Evolutionary conservation across 2,113 vertebrate genomes (phyloP).

Genomic region (Camelus bactrianus): DNA sequence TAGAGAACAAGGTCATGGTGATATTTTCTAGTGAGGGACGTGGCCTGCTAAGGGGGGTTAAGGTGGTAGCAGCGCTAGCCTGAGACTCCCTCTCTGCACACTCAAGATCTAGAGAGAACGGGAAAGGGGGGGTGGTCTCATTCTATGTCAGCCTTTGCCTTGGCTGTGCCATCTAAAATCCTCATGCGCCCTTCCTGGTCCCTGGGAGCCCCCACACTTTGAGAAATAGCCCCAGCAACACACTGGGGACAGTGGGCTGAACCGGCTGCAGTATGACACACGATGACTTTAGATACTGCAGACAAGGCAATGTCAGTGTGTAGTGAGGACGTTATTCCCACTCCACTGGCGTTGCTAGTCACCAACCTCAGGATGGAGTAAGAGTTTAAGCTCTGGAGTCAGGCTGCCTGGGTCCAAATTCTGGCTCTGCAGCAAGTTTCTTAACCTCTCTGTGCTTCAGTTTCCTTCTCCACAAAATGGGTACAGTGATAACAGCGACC

Average conservation of each 20-base stretch:
- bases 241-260: fast-evolving
- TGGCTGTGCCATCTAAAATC: background rate
- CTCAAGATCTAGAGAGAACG: background rate
- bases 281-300: background rate
- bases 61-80: fast-evolving
- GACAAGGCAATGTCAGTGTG: fast-evolving
- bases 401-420: background rate
- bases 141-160: background rate
- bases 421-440: background rate
- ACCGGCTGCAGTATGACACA: fast-evolving
- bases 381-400: background rate
- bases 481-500: background rate
- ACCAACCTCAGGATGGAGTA: background rate
- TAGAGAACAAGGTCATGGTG: background rate
- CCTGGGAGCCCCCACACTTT: background rate
- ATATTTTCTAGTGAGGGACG: background rate
- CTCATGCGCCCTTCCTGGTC: background rate
- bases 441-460: background rate
- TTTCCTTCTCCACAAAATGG: background rate
- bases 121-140: fast-evolving
- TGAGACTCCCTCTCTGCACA: background rate
- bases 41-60: fast-evolving
- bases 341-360: background rate
- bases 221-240: background rate
- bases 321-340: fast-evolving